These are phyloP conservation scores for Apotomis betuletana DNA, from an alignment of 2,888 invertebrate genomes.

Conservation along the genomic window DNA sequence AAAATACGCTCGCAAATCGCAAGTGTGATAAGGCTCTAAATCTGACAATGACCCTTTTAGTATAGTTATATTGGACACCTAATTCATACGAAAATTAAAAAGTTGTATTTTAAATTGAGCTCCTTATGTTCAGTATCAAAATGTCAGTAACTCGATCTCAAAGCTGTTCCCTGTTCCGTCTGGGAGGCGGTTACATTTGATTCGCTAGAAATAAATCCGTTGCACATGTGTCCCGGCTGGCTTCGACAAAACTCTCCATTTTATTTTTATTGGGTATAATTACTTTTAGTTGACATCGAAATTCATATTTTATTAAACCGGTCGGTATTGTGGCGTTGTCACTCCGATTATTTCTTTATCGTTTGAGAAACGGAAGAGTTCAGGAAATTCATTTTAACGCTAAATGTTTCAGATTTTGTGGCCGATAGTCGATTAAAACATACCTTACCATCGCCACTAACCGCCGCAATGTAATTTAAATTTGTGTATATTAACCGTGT, in stretches of 20 bases:
- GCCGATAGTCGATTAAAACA: neutral
- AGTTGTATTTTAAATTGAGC: conserved; percentile 1
- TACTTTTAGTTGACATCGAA: neutral
- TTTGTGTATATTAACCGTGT: no score
- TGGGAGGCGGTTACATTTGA: neutral
- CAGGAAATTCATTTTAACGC: neutral
- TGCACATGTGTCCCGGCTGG: conserved; percentile 17
- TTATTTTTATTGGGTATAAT: conserved; percentile 9
- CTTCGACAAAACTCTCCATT: conserved; percentile 15
- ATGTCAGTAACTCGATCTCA: conserved; percentile 8
- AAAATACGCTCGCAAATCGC: no score
- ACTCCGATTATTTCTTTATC: neutral
- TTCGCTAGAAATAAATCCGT: conserved; percentile 20
- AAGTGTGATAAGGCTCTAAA: no score
- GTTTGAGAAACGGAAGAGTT: neutral
- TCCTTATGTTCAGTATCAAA: conserved; percentile 3
- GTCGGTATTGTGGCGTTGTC: neutral
- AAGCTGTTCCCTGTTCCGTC: neutral
- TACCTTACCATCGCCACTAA: neutral
- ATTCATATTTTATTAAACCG: neutral
- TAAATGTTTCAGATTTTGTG: neutral
- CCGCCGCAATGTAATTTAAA: neutral
- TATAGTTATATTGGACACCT: no score
- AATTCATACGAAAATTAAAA: neutral
- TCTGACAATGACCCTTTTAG: no score